phyloP scores from a whole-genome alignment of 2,797 vertebrate genomes.

The Linurgus olivaceus region DNA sequence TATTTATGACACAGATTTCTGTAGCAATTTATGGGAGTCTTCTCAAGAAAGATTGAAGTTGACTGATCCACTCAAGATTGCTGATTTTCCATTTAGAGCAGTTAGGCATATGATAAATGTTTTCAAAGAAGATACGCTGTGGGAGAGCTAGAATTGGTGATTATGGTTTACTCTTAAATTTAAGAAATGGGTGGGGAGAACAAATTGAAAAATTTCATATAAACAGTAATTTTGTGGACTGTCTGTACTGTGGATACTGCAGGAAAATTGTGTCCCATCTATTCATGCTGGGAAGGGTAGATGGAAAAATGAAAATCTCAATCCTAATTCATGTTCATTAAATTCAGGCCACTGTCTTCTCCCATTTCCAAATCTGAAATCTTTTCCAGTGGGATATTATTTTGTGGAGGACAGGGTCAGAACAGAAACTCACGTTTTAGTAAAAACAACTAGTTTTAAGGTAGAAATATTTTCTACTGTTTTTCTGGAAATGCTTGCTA shows the following conservation, averaged over 20 bases:
- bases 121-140: neutral
- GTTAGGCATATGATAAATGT: neutral
- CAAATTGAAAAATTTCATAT: neutral
- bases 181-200: neutral
- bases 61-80: neutral
- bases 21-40: constrained; percentile 1
- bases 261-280: neutral
- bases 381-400: neutral
- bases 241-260: neutral
- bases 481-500: neutral
- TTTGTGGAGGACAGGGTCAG: neutral
- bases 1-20: constrained; percentile 19
- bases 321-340: neutral
- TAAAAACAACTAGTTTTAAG: neutral
- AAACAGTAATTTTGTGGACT: neutral
- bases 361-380: neutral
- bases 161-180: neutral
- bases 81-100: constrained; percentile 1
- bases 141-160: neutral
- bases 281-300: neutral
- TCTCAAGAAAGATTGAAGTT: constrained; percentile 22
- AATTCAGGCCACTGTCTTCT: neutral
- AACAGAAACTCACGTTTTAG: neutral
- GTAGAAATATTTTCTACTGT: neutral
- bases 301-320: neutral